Conservation (phyloP, 2,888 invertebrate genomes). For the Nebria brevicollis region DNA sequence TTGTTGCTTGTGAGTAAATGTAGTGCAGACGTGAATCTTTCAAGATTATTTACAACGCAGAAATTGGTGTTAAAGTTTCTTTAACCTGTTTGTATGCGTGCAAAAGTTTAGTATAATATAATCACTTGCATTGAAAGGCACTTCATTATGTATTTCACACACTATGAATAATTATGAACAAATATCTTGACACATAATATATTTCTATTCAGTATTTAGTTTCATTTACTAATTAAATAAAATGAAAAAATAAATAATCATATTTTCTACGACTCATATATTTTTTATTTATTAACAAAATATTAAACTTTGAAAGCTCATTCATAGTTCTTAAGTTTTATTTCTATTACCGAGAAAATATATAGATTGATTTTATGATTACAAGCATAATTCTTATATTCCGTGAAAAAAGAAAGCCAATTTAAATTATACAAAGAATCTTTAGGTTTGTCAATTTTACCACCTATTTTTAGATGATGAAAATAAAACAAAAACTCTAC, state of each 20-base stretch:
- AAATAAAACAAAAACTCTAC: not conserved
- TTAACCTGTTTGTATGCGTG: not conserved
- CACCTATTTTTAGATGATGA: not conserved
- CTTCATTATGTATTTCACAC: not conserved
- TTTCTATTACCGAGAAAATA: not conserved
- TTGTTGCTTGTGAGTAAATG: constrained; percentile 39
- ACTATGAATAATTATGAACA: not conserved
- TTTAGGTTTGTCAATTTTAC: too few relatives aligned
- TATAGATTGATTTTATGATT: not conserved
- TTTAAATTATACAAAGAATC: not conserved
- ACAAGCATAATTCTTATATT: not conserved
- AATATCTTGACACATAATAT: not conserved
- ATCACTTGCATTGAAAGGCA: not conserved
- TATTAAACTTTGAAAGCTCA: not conserved
- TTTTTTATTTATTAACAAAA: too few relatives aligned
- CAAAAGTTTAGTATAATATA: not conserved
- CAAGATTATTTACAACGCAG: constrained; percentile 41
- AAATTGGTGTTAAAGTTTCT: constrained; percentile 43
- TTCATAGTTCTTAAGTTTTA: not conserved
- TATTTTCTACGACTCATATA: too few relatives aligned
- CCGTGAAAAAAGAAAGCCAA: not conserved
- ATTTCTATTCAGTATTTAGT: too few relatives aligned
- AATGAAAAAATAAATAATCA: too few relatives aligned
- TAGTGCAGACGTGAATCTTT: constrained; percentile 18
- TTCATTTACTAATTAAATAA: too few relatives aligned